phyloP scores from a whole-genome alignment of 2,888 invertebrate genomes.

The Xanthorhoe designata region DNA sequence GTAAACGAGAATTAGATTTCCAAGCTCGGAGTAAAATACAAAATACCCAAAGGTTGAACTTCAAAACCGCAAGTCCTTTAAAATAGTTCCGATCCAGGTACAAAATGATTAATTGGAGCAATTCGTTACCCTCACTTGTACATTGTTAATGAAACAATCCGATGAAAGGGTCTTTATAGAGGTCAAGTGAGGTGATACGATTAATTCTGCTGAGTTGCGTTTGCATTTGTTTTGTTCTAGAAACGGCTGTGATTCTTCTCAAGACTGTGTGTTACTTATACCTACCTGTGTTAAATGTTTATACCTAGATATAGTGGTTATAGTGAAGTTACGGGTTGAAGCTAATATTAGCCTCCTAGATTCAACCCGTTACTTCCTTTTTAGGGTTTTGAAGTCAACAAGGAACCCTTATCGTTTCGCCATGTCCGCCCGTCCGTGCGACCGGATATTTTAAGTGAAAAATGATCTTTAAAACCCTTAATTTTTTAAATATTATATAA shows the following conservation, averaged over 20 bases:
- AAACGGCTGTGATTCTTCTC: background rate
- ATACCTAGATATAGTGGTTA: too few species aligned
- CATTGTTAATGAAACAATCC: constrained; percentile 47
- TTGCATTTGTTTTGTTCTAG: constrained; percentile 12
- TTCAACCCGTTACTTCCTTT: too few species aligned
- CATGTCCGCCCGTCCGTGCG: too few species aligned
- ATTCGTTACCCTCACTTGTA: constrained; percentile 37
- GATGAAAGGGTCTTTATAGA: constrained; percentile 41
- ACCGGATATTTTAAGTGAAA: too few species aligned
- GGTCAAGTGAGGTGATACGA: constrained; percentile 34
- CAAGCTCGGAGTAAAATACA: background rate
- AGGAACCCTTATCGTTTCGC: too few species aligned
- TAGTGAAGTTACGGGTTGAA: too few species aligned
- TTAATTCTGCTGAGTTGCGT: constrained; percentile 26
- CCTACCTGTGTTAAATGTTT: too few species aligned
- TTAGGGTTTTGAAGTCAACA: too few species aligned
- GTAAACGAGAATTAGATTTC: too few species aligned
- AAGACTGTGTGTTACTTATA: background rate
- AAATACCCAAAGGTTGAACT: constrained; percentile 1
- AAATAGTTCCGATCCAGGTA: constrained; percentile 35
- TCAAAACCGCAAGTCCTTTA: constrained; percentile 23
- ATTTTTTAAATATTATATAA: too few species aligned
- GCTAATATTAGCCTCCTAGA: too few species aligned
- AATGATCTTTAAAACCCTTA: too few species aligned
- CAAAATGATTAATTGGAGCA: constrained; percentile 38